phyloP scores from a whole-genome alignment of 2,797 vertebrate species.

The Selene dorsalis region DNA sequence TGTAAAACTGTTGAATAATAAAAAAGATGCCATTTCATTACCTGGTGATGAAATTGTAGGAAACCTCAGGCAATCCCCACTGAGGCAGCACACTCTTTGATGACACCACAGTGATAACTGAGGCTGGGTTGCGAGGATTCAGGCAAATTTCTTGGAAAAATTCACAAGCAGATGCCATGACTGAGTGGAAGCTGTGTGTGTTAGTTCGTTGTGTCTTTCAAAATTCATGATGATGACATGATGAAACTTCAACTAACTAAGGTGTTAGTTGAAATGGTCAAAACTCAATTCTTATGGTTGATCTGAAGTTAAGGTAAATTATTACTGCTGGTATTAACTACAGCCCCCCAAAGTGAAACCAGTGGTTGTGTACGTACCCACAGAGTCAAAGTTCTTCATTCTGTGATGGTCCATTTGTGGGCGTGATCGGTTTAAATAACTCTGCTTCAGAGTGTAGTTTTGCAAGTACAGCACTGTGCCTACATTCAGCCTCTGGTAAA shows the following conservation, averaged over 20 bases:
- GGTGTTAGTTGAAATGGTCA: too few species aligned
- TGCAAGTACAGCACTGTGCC: slow-evolving; percentile 91
- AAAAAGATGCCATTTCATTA: slow-evolving; percentile 60
- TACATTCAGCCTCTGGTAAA: slow-evolving; percentile 88
- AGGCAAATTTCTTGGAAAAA: slow-evolving; percentile 89
- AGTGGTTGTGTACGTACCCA: slow-evolving; percentile 82
- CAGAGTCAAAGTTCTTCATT: slow-evolving; percentile 85
- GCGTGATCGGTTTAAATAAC: slow-evolving; percentile 86
- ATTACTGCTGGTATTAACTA: not conserved
- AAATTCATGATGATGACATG: too few species aligned
- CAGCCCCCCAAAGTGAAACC: not conserved
- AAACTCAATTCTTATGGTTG: not conserved
- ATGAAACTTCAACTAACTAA: too few species aligned
- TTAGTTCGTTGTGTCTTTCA: too few species aligned
- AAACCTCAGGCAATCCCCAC: slow-evolving; percentile 90
- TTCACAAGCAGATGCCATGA: not conserved
- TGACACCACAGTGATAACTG: slow-evolving; percentile 88
- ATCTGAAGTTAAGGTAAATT: not conserved
- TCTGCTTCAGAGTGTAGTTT: slow-evolving; percentile 88
- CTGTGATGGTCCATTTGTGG: slow-evolving; percentile 86
- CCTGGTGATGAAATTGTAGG: slow-evolving; percentile 89
- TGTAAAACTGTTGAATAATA: not conserved
- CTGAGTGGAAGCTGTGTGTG: too few species aligned
- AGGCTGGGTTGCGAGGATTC: slow-evolving; percentile 86
- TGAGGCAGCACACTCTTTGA: slow-evolving; percentile 88